phyloP scores from a whole-genome alignment of 92 coral and sea anemone species.

The Palythoa heliodiscus region DNA sequence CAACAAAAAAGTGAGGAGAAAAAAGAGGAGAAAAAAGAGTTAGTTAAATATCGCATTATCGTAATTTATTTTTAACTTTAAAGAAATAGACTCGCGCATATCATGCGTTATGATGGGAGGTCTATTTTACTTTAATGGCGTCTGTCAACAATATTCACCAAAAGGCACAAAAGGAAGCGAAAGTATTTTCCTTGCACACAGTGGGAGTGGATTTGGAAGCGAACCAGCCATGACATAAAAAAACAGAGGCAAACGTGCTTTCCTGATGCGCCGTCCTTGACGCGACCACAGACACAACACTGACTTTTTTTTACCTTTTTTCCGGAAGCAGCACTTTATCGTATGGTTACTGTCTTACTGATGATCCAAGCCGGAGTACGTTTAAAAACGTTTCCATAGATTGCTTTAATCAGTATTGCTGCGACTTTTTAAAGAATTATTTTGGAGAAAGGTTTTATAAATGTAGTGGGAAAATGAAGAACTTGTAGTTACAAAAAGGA shows the following conservation, averaged over 20 bases:
- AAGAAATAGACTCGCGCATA: neutral
- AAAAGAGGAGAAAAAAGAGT: neutral
- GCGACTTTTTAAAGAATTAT: no score
- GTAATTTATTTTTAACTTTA: neutral
- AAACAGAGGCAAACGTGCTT: neutral
- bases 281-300: slow-evolving; percentile 12
- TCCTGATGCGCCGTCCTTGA: neutral
- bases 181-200: neutral
- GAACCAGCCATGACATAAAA: neutral
- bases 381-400: neutral
- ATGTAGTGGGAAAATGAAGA: no score
- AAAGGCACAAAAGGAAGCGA: slow-evolving; percentile 16
- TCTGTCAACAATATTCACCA: neutral
- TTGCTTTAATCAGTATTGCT: neutral
- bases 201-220: neutral
- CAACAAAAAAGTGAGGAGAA: neutral
- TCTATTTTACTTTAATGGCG: neutral
- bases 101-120: neutral
- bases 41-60: neutral
- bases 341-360: neutral
- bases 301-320: neutral
- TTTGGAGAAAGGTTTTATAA: no score
- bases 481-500: no score
- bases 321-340: neutral
- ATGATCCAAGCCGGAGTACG: neutral